These are phyloP conservation scores for Laspeyria flexula DNA, from an alignment of 2,888 invertebrate genomes.

Conservation along the genomic window DNA sequence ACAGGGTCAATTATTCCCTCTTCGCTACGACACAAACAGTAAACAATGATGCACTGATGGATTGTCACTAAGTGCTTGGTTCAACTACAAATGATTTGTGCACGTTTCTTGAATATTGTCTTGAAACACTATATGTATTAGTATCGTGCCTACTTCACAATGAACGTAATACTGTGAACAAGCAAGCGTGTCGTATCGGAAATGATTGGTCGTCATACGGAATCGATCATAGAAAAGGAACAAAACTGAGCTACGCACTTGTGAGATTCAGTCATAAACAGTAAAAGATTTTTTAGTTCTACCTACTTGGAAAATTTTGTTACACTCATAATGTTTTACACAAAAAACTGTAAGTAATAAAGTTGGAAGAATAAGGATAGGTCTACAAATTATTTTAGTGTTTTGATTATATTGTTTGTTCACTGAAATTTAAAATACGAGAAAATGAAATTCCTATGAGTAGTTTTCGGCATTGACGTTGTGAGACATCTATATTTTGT, in stretches of 20 bases:
- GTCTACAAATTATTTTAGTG: too few species aligned
- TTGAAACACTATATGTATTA: constrained; percentile 30
- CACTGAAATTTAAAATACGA: too few species aligned
- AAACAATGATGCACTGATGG: constrained; percentile 38
- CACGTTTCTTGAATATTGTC: constrained; percentile 15
- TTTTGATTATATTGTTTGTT: too few species aligned
- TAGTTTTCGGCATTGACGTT: too few species aligned
- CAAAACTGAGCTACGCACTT: constrained; percentile 11
- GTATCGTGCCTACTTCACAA: constrained; percentile 23
- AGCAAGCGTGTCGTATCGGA: constrained; percentile 36
- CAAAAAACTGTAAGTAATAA: constrained; percentile 3
- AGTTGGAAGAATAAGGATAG: too few species aligned
- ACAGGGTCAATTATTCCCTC: constrained; percentile 59
- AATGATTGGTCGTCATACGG: constrained; percentile 32
- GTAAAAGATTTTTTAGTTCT: constrained; percentile 11
- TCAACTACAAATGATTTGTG: constrained; percentile 25
- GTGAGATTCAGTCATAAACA: constrained; percentile 15
- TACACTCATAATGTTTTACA: too few species aligned
- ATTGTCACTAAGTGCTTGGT: constrained; percentile 26
- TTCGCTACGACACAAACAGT: constrained; percentile 47
- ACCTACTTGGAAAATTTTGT: constrained; percentile 9
- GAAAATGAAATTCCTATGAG: too few species aligned
- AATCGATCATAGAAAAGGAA: constrained; percentile 35
- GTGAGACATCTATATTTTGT: too few species aligned
- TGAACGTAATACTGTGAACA: constrained; percentile 29